phyloP scores from a whole-genome alignment of 2,113 vertebrate species.

The Agapornis roseicollis region DNA sequence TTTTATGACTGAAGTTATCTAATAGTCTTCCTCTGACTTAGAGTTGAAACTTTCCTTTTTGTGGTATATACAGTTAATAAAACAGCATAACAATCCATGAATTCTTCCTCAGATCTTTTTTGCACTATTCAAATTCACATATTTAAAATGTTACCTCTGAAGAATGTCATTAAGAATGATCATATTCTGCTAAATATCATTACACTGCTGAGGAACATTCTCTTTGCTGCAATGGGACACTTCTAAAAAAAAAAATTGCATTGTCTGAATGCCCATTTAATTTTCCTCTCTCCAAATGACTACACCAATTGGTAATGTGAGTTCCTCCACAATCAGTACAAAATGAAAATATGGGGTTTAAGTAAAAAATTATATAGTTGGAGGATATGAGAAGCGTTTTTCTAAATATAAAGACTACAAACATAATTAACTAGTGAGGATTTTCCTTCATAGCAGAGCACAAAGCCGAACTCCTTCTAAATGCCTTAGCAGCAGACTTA shows the following conservation, averaged over 20 bases:
- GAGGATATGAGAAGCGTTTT: not conserved
- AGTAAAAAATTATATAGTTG: not conserved
- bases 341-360: not conserved
- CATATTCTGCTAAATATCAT: not conserved
- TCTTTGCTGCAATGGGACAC: not conserved
- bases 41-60: not conserved
- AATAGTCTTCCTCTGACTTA: not conserved
- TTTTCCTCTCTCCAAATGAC: not conserved
- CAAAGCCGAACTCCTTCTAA: not conserved
- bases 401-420: not conserved
- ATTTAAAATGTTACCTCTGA: not conserved
- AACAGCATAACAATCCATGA: not conserved
- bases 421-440: not conserved
- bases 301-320: rapidly evolving
- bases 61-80: not conserved
- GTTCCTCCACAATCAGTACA: not conserved
- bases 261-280: not conserved
- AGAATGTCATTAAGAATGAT: not conserved
- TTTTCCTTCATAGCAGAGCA: not conserved
- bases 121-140: not conserved
- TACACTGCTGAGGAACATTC: not conserved
- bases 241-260: not conserved
- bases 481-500: not conserved
- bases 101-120: not conserved
- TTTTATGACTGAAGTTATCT: not conserved